Evolutionary conservation across 2,888 invertebrate genomes (phyloP).

Genomic region (Idaea straminata): DNA sequence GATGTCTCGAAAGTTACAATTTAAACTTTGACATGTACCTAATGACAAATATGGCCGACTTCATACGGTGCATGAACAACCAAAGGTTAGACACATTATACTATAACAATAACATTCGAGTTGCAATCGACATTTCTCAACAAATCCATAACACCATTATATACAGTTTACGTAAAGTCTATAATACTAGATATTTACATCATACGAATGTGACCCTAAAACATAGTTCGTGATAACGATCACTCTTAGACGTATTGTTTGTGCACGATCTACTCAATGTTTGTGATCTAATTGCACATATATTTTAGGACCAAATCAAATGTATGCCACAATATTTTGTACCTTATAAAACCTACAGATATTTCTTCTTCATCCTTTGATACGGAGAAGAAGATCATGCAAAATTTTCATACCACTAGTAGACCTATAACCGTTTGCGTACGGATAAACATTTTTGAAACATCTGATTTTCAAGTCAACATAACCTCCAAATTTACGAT

Average conservation of each 20-base stretch:
- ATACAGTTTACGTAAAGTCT: conserved; percentile 8
- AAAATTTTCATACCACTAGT: too few species aligned
- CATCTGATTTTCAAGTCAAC: too few species aligned
- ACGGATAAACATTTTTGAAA: too few species aligned
- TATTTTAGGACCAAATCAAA: background rate
- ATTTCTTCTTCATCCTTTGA: too few species aligned
- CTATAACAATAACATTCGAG: background rate
- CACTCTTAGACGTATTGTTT: conserved; percentile 26
- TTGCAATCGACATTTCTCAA: background rate
- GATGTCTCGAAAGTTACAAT: too few species aligned
- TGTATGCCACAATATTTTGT: background rate
- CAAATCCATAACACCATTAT: background rate
- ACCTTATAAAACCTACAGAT: background rate
- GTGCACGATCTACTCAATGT: conserved; percentile 26
- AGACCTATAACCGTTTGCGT: too few species aligned
- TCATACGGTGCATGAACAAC: background rate
- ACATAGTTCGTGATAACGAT: conserved; percentile 29
- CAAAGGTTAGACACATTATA: background rate
- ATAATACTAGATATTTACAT: conserved; percentile 7
- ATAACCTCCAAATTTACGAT: too few species aligned
- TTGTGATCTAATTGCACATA: conserved; percentile 27
- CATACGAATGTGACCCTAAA: conserved; percentile 29
- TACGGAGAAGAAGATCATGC: too few species aligned
- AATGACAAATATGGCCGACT: background rate
- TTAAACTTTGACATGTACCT: too few species aligned